Evolutionary conservation across 1,140 invertebrate species (phyloP), one percentile per base, ranked within the genome.

Genomic region (Drosophila subpulchrella): DNA sequence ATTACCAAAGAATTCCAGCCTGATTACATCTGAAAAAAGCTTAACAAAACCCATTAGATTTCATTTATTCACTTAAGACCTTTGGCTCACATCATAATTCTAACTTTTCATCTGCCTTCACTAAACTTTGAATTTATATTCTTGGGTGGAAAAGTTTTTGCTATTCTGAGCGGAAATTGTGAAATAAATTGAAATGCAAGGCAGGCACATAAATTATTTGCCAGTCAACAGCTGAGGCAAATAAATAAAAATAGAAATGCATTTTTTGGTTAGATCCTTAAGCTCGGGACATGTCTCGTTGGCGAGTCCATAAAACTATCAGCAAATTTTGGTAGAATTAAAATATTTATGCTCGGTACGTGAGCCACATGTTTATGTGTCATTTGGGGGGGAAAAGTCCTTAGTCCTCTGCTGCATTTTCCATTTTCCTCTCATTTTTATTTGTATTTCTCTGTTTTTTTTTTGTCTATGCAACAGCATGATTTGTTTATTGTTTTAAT

Each of bases 401-500:
- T 27, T 5, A 5, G 27, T 27, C 3, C 57, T 50, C 60, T 39
- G 54, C 32, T 34, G 32, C 47, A 51, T 63, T 44, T 74, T 32
- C 17, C 32, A 20, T 42, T 50, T 56, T 7, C 11, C 38, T 30
- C n/a, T 34, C 3, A 15, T 32, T 44, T n/a, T 20, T n/a, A 2
- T 50, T 11, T 30, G 3, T 32, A 0, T 17, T 5, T 11, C n/a
- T 27, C 38, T 10, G 32, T 46, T 34, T 68, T 46, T 34, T 68
- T 20, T 34, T 17, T 6, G 38, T 20, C 41, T 44, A 60, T 59
- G 71, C 38, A 53, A 42, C 41, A 66, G n/a, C 51, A 41, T 71
- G 66, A 88, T 83, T 88, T 83, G 83, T 88, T 88, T 88, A 89
- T 88, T 88, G 79, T 88, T 89, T 88, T 80, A 88, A 83, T 88